phyloP scores from a whole-genome alignment of 2,113 vertebrate species.

The Pimephales promelas region DNA sequence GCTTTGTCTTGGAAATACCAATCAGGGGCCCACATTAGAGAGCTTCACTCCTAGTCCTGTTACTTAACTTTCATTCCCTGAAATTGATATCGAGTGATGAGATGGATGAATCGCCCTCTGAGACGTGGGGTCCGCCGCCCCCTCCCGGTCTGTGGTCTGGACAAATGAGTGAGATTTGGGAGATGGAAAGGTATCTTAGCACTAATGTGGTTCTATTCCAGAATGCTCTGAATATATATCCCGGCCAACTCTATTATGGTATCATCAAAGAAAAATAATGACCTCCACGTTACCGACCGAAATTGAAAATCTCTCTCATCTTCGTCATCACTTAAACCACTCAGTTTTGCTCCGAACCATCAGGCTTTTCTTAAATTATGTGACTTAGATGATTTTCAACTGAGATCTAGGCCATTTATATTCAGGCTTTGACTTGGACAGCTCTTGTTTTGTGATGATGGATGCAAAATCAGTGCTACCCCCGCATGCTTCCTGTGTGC shows the following conservation, averaged over 20 bases:
- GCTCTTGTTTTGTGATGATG: constrained; percentile 43
- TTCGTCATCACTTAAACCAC: constrained; percentile 57
- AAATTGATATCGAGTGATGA: constrained; percentile 57
- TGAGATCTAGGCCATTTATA: constrained; percentile 41
- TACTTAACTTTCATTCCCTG: constrained; percentile 56
- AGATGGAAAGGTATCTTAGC: constrained; percentile 57
- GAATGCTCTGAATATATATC: constrained; percentile 48
- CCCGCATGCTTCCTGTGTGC: not conserved
- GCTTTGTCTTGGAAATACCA: constrained; percentile 24
- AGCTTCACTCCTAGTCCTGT: constrained; percentile 35
- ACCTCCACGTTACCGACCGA: constrained; percentile 56
- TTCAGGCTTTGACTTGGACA: constrained; percentile 15
- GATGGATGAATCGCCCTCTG: constrained; percentile 54
- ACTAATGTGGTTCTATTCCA: constrained; percentile 54
- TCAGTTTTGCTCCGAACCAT: constrained; percentile 47
- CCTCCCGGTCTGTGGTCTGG: constrained; percentile 35
- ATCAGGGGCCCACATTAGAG: constrained; percentile 42
- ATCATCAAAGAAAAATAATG: constrained; percentile 61
- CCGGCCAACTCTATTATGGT: constrained; percentile 57
- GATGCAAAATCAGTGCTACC: not conserved
- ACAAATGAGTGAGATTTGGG: constrained; percentile 55
- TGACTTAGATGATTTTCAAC: constrained; percentile 50
- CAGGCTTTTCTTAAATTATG: constrained; percentile 47
- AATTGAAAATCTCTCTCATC: constrained; percentile 61
- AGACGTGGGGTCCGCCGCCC: constrained; percentile 30